Base-by-base conservation (phyloP, 2,888 invertebrate genomes). In the Oscheius myriophilus region DNA sequence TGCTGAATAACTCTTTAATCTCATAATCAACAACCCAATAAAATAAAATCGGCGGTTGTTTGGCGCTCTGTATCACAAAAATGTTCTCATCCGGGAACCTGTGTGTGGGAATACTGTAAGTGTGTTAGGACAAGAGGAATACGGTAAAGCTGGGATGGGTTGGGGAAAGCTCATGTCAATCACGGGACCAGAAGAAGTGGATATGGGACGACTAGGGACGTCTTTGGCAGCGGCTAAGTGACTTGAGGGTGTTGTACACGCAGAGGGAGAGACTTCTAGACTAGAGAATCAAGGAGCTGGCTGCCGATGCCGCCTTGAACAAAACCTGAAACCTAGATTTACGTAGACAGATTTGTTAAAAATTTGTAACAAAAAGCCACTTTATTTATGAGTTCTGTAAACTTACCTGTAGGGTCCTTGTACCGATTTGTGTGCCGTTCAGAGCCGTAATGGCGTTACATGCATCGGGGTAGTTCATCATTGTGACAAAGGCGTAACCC, bases 391-490 rank as follows among this genome's bases (percentile, higher is more conserved):
- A 33, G 39, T 23, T 12, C 2, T 39, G 62, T 6, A 33, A 46
- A 11, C 52, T 51, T 64, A 96, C 95, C 90, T 96, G 96, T 87
- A 96, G 91, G 85, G 95, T 94, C 85, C 96, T 92, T 89, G 94
- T 95, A 86, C 94, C 94, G 87, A 96, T 91, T 85, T 94, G 93
- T 89, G 95, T 95, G 86, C 96, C 96, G 89, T 96, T 96, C 87
- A 96, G 90, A 79, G 94, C 94, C 89, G 95, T 94, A 87, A 96
- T 96, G 83, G 96, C 96, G 85, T 94, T 93, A 77, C 95, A 92
- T 71, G 96, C 94, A 89, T 96, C 96, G 87, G 96, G 95, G 88
- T 96, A 96, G 89, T 95, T 95, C 87, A 95, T 95, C 96, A 96
- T 96, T 79, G 95, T 95, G 82, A 96, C 95, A 89, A 96, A 96